phyloP scores from a whole-genome alignment of 2,113 vertebrate species.

The Hucho hucho region DNA sequence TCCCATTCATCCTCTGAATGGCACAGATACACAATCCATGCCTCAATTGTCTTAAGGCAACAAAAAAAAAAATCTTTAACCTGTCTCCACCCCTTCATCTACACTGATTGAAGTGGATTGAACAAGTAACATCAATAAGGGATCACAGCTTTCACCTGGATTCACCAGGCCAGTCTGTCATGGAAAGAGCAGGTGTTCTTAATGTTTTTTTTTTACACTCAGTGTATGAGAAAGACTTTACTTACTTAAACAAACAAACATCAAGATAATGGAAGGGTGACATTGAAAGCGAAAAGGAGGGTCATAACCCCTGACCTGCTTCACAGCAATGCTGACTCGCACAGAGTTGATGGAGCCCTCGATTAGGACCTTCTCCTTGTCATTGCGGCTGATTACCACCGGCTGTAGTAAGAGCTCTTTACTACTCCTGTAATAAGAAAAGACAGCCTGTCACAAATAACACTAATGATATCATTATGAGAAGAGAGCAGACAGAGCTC shows the following conservation, averaged over 20 bases:
- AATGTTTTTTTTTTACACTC: no score
- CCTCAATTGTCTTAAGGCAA: no score
- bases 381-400: slow-evolving; percentile 95
- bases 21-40: no score
- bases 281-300: background rate
- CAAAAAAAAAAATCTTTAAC: no score
- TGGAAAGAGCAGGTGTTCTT: no score
- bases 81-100: no score
- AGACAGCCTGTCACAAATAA: background rate
- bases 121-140: no score
- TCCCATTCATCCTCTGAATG: no score
- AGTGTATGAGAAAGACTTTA: no score
- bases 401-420: slow-evolving; percentile 96
- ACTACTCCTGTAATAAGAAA: slow-evolving; percentile 83
- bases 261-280: background rate
- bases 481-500: background rate
- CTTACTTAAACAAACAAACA: background rate
- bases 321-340: slow-evolving; percentile 97
- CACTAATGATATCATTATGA: background rate
- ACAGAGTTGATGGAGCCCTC: slow-evolving; percentile 99
- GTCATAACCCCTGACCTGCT: slow-evolving; percentile 80
- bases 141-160: no score
- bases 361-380: slow-evolving; percentile 97
- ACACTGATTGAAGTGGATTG: no score
- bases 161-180: no score